phyloP scores from a whole-genome alignment of 1,140 invertebrate genomes.

The Cydia fagiglandana region DNA sequence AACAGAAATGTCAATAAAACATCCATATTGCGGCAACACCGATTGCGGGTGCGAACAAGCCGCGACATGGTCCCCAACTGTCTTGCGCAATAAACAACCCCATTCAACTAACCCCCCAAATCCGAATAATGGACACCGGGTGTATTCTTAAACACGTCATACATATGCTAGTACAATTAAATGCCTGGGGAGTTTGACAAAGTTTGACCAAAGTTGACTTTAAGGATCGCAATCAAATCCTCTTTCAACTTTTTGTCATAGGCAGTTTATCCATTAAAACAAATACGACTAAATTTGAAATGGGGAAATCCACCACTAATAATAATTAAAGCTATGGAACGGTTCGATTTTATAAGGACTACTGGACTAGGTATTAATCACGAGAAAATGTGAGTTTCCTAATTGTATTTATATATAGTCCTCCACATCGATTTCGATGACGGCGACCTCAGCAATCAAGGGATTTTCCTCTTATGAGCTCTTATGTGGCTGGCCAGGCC shows the following conservation, averaged over 20 bases:
- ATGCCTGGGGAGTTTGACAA: not conserved
- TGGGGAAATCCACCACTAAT: too few relatives aligned
- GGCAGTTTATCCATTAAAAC: not conserved
- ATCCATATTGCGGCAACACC: slow-evolving; percentile 10
- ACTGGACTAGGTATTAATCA: too few relatives aligned
- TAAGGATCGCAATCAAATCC: not conserved
- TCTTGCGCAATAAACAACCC: slow-evolving; percentile 37
- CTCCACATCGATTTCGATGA: too few relatives aligned
- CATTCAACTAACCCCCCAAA: slow-evolving; percentile 31
- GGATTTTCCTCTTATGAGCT: too few relatives aligned
- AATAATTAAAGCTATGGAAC: too few relatives aligned
- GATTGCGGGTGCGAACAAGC: slow-evolving; percentile 43
- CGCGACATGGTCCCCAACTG: slow-evolving; percentile 55
- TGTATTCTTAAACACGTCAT: slow-evolving; percentile 22
- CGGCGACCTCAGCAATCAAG: too few relatives aligned
- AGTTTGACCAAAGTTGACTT: not conserved
- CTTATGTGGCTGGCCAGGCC: too few relatives aligned
- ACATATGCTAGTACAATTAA: slow-evolving; percentile 39
- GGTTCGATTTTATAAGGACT: too few relatives aligned
- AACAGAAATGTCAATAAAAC: slow-evolving; percentile 7
- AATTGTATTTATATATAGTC: too few relatives aligned
- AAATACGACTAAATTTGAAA: too few relatives aligned
- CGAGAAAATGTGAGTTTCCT: too few relatives aligned
- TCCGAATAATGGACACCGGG: not conserved
- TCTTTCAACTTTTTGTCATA: not conserved